A percentile compares a stretch with the other conserved stretches of the same genome.
Evolutionary conservation across 1,140 invertebrate species (phyloP).

Genomic region (Leptonema lineaticorne): DNA sequence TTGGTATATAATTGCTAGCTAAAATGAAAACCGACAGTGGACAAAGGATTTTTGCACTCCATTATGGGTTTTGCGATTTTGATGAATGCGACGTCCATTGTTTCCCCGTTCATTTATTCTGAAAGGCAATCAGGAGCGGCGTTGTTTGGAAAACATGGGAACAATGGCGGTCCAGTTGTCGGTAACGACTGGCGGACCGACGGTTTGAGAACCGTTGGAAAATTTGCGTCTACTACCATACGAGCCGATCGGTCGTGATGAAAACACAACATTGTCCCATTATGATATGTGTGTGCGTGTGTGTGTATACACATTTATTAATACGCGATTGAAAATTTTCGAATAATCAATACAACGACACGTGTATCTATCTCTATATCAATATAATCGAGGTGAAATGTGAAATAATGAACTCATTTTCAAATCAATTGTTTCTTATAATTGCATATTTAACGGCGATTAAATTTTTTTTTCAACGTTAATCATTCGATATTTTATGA

Average conservation of each 20-base stretch:
- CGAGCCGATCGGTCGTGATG: conserved; percentile 1
- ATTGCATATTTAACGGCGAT: too few relatives aligned
- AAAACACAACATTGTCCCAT: conserved; percentile 7
- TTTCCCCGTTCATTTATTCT: conserved; percentile 32
- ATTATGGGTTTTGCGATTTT: conserved; percentile 36
- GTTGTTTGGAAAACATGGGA: conserved; percentile 36
- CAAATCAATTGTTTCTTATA: too few relatives aligned
- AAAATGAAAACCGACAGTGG: conserved; percentile 27
- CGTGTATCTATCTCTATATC: too few relatives aligned
- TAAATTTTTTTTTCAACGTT: too few relatives aligned
- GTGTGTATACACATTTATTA: too few relatives aligned
- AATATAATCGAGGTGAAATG: too few relatives aligned
- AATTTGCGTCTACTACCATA: too few relatives aligned
- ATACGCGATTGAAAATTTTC: too few relatives aligned
- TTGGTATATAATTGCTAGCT: too few relatives aligned
- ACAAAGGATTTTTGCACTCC: conserved; percentile 35
- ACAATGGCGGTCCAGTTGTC: conserved; percentile 29
- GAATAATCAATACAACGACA: background rate
- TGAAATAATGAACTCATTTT: too few relatives aligned
- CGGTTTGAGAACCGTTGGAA: conserved; percentile 3
- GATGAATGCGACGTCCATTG: conserved; percentile 36
- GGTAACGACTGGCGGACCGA: background rate
- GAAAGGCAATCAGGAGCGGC: conserved; percentile 37
- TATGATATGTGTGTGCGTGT: too few relatives aligned
- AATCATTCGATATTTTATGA: too few relatives aligned